Evolutionary conservation across 2,888 invertebrate species (phyloP).

Genomic region (Leptopilina myrica): DNA sequence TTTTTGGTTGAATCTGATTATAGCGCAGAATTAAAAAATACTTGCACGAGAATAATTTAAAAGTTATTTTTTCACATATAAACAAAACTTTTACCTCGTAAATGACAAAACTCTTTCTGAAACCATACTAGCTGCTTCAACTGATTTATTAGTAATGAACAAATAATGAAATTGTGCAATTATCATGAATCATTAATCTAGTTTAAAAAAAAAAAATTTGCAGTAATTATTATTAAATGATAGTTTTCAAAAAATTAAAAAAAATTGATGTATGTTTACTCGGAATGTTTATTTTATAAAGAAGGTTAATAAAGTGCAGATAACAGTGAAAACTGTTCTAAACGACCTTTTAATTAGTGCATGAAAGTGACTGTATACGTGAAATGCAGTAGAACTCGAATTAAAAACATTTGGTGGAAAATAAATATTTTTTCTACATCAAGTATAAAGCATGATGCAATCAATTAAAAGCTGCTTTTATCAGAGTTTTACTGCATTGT

Average conservation of each 20-base stretch:
- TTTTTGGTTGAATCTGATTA: no score
- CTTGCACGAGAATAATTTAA: background rate
- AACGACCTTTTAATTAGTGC: slow-evolving; percentile 19
- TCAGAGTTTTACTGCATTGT: background rate
- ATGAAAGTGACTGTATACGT: background rate
- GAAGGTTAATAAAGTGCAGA: slow-evolving; percentile 10
- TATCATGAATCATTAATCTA: background rate
- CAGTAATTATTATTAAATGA: background rate
- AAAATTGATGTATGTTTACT: background rate
- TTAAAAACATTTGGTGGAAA: no score
- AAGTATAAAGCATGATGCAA: no score
- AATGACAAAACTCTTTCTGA: background rate
- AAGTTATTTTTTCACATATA: background rate
- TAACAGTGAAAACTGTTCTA: background rate
- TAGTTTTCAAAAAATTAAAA: background rate
- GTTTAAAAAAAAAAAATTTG: background rate
- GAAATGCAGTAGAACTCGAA: background rate
- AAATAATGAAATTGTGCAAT: background rate
- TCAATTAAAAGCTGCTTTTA: no score
- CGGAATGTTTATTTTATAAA: background rate
- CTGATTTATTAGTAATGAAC: background rate
- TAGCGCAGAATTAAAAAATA: no score
- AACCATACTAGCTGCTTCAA: background rate
- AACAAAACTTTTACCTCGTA: background rate
- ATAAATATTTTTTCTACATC: no score